phyloP scores from a whole-genome alignment of 2,797 vertebrate species.

The Menidia menidia region DNA sequence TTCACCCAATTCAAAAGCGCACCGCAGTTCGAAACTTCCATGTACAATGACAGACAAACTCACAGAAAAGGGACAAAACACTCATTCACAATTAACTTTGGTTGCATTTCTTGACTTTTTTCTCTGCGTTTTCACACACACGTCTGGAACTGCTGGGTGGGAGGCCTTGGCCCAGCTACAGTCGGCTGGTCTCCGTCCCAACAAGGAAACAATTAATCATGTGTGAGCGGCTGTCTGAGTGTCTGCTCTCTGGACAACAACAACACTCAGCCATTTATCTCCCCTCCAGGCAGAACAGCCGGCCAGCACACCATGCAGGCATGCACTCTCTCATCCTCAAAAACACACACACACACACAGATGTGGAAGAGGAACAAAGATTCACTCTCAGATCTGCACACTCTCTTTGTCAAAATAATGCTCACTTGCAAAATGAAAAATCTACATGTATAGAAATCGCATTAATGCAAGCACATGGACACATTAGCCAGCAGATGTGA shows the following conservation, averaged over 20 bases:
- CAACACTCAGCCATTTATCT: slow-evolving; percentile 81
- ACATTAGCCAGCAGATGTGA: slow-evolving; percentile 29
- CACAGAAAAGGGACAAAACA: slow-evolving; percentile 51
- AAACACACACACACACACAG: slow-evolving; percentile 32
- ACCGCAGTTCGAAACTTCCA: slow-evolving; percentile 29
- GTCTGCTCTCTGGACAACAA: slow-evolving; percentile 84
- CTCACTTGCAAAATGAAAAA: slow-evolving; percentile 5
- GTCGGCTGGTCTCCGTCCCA: slow-evolving; percentile 79
- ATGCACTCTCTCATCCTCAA: slow-evolving; percentile 66
- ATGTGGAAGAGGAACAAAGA: slow-evolving; percentile 53
- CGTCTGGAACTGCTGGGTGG: slow-evolving; percentile 67
- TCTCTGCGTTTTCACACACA: slow-evolving; percentile 15
- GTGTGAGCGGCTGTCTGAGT: slow-evolving; percentile 83
- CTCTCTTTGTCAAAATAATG: slow-evolving; percentile 23
- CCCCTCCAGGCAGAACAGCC: slow-evolving; percentile 76
- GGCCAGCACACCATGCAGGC: slow-evolving; percentile 71
- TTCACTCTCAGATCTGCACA: slow-evolving; percentile 20
- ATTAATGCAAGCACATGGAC: slow-evolving; percentile 48
- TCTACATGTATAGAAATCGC: slow-evolving; percentile 15
- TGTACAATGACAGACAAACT: slow-evolving; percentile 58
- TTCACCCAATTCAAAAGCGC: slow-evolving; percentile 43
- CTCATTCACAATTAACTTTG: slow-evolving; percentile 36
- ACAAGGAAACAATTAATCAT: slow-evolving; percentile 88
- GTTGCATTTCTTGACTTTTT: slow-evolving; percentile 55
- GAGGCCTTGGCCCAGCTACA: slow-evolving; percentile 80